phyloP scores from a whole-genome alignment of 2,888 invertebrate species.

The Ochropacha duplaris region DNA sequence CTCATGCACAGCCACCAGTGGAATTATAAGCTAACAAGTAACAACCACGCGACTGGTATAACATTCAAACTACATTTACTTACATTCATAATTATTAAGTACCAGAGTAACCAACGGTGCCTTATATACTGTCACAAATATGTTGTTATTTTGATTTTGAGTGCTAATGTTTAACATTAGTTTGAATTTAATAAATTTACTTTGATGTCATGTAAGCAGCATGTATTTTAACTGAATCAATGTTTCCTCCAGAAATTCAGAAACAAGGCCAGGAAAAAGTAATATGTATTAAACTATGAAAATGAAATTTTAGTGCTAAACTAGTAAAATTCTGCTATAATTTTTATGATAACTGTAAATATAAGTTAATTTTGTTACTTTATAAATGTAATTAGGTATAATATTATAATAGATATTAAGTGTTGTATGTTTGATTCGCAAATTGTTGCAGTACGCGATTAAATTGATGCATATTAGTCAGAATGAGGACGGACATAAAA shows the following conservation, averaged over 20 bases:
- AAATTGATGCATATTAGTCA: slow-evolving; percentile 76
- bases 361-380: slow-evolving; percentile 83
- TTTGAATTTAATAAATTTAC: slow-evolving; percentile 10
- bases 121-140: slow-evolving; percentile 54
- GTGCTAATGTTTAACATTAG: slow-evolving; percentile 25
- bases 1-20: slow-evolving; percentile 79
- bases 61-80: slow-evolving; percentile 16
- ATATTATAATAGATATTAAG: slow-evolving; percentile 79
- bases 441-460: slow-evolving; percentile 80
- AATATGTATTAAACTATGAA: slow-evolving; percentile 15
- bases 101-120: slow-evolving; percentile 71
- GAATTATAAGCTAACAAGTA: slow-evolving; percentile 46
- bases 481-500: slow-evolving; percentile 73
- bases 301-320: slow-evolving; percentile 63
- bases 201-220: slow-evolving; percentile 10
- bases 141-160: slow-evolving; percentile 32
- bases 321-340: slow-evolving; percentile 80
- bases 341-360: slow-evolving; percentile 80
- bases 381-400: slow-evolving; percentile 81
- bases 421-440: slow-evolving; percentile 82
- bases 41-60: slow-evolving; percentile 36
- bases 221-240: slow-evolving; percentile 15
- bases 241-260: slow-evolving; percentile 24
- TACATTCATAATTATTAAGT: too few species aligned
- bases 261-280: slow-evolving; percentile 39